Base-by-base conservation (phyloP, 2,888 invertebrate genomes). In the Prosopocoilus inquinatus region DNA sequence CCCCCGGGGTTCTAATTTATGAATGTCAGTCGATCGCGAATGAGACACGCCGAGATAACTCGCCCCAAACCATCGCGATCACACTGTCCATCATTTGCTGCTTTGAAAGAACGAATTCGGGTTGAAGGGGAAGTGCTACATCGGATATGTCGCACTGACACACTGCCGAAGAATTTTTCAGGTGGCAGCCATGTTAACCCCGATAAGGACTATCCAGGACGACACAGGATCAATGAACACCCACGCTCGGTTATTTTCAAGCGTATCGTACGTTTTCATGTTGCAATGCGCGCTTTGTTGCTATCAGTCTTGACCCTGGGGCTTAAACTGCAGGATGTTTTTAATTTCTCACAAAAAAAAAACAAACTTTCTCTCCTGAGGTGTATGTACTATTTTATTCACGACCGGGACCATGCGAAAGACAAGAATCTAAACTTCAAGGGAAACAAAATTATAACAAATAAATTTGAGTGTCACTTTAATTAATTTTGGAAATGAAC, bases 131-230 rank as follows among this genome's bases (percentile, higher is more conserved):
- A n/a, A 16, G n/a, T n/a, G n/a, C n/a, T n/a, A n/a, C n/a, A n/a
- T n/a, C n/a, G n/a, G n/a, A n/a, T n/a, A n/a, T 11, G 9, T 7
- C 32, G 9, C 16, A 46, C 33, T 32, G 9, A 32, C 11, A 20
- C 33, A 32, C 28, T 12, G 28, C 9, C 28, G 9, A 8, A 28
- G 28, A 46, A 53, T 35, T 54, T 55, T 58, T 58, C 54, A 53
- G 57, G 57, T 57, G 53, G 36, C 58, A 49, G 58, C 58, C 58
- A 58, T 58, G 35, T 55, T 55, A 43, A 53, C 52, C 52, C 52
- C 41, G 49, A 15, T 34, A 34, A 33, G 16, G n/a, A 11, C 44
- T 39, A 39, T 13, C 47, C 55, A 55, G 51, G 55, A 55, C 57
- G 47, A 46, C 38, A 38, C 51, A 58, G 58, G 58, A 58, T 58